A percentile compares a stretch with the other conserved stretches of the same genome.
Evolutionary conservation across 2,888 invertebrate genomes (phyloP).

Genomic region (Nebria brevicollis): DNA sequence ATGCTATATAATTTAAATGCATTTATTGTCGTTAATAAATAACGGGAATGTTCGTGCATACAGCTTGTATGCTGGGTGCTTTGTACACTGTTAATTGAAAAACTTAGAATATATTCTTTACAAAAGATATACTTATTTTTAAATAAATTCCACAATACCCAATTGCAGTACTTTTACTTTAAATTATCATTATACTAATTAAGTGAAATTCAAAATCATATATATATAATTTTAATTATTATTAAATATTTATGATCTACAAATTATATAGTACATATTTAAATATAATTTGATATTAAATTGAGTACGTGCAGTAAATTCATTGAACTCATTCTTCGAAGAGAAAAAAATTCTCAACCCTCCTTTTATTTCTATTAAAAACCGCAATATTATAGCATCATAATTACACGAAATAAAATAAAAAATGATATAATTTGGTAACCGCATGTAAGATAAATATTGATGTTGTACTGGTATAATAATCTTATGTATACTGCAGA

Average conservation of each 20-base stretch:
- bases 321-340: not conserved
- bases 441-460: conserved; percentile 1
- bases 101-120: not conserved
- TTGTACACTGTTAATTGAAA: not conserved
- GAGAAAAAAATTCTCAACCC: not conserved
- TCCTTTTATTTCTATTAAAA: not conserved
- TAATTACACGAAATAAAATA: not conserved
- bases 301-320: not conserved
- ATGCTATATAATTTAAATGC: not conserved
- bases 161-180: no score
- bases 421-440: not conserved
- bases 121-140: not conserved
- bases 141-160: no score
- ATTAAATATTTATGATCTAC: no score
- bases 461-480: not conserved
- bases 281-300: no score
- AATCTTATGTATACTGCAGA: not conserved
- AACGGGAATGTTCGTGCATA: not conserved
- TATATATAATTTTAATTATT: no score
- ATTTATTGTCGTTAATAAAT: not conserved
- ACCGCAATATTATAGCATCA: not conserved
- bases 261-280: no score
- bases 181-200: no score
- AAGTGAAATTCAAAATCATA: no score
- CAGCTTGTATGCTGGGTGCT: not conserved